These are phyloP conservation scores for Lucinisca nassula DNA, from an alignment of 2,888 invertebrate species.

Conservation along the genomic window DNA sequence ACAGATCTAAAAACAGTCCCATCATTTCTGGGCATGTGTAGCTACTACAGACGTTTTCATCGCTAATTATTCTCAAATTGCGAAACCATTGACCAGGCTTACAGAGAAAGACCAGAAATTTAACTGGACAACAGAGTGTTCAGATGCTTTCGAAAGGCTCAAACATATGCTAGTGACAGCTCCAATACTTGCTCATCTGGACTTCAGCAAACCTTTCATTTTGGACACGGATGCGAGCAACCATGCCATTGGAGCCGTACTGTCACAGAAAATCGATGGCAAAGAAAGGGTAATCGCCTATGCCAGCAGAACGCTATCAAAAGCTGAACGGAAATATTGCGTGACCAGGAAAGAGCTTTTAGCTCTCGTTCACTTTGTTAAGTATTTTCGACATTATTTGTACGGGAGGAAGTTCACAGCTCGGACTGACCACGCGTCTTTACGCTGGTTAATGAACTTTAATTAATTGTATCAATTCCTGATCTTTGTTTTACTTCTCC, in stretches of 20 bases:
- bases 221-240: slow-evolving; percentile 71
- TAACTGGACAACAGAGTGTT: too few species aligned
- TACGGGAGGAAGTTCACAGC: slow-evolving; percentile 54
- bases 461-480: too few species aligned
- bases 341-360: slow-evolving; percentile 62
- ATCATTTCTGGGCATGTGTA: slow-evolving; percentile 48
- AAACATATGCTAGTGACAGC: too few species aligned
- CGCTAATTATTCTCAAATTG: slow-evolving; percentile 18
- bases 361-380: slow-evolving; percentile 64
- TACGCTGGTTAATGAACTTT: slow-evolving; percentile 67
- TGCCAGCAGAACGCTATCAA: slow-evolving; percentile 47
- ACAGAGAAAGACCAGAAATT: slow-evolving; percentile 24
- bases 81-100: slow-evolving; percentile 24
- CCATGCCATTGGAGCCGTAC: slow-evolving; percentile 66
- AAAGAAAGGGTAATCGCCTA: slow-evolving; percentile 68
- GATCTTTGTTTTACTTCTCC: too few species aligned
- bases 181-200: slow-evolving; percentile 57
- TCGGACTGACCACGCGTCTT: slow-evolving; percentile 66
- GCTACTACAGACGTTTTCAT: slow-evolving; percentile 49
- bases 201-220: slow-evolving; percentile 50
- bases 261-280: slow-evolving; percentile 65
- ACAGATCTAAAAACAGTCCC: slow-evolving; percentile 28
- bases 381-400: slow-evolving; percentile 68
- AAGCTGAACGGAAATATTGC: slow-evolving; percentile 60
- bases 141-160: too few species aligned